These are phyloP conservation scores for Drosophila kanekoi DNA, from an alignment of 2,888 invertebrate genomes.

Conservation along the genomic window DNA sequence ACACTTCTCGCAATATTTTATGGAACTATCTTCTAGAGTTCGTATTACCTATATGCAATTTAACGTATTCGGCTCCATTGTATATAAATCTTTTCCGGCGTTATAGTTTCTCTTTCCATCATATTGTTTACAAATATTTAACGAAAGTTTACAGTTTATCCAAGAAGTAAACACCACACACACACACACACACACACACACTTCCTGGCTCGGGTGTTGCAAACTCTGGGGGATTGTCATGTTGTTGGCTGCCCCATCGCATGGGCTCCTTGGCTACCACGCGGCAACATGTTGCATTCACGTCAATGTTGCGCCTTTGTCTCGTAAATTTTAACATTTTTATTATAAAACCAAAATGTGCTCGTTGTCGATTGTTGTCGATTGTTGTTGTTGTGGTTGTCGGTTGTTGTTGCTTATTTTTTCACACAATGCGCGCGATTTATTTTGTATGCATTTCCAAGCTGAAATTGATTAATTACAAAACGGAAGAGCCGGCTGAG, in stretches of 20 bases:
- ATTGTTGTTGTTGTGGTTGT: too few relatives aligned
- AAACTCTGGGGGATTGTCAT: constrained; percentile 24
- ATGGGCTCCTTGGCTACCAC: constrained; percentile 21
- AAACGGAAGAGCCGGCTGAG: constrained; percentile 61
- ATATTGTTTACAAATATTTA: constrained; percentile 71
- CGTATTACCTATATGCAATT: not conserved
- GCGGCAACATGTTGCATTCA: constrained; percentile 66
- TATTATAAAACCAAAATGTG: constrained; percentile 59
- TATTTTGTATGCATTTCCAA: constrained; percentile 68
- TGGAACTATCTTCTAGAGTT: not conserved
- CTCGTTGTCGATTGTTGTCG: constrained; percentile 17
- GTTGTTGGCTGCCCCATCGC: constrained; percentile 29
- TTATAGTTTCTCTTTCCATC: constrained; percentile 48
- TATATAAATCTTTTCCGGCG: constrained; percentile 33
- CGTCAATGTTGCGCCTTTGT: constrained; percentile 75
- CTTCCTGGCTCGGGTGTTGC: constrained; percentile 22
- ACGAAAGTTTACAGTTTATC: constrained; percentile 61
- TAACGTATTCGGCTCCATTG: constrained; percentile 30
- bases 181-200: constrained; percentile 4
- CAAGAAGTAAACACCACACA: constrained; percentile 47
- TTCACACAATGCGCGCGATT: constrained; percentile 70
- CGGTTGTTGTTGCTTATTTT: constrained; percentile 33
- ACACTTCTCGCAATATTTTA: too few relatives aligned
- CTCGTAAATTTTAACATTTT: constrained; percentile 76
- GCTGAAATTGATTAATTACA: constrained; percentile 75